These are phyloP conservation scores for Centropus bengalensis DNA, from an alignment of 2,113 vertebrate species.

Conservation along the genomic window DNA sequence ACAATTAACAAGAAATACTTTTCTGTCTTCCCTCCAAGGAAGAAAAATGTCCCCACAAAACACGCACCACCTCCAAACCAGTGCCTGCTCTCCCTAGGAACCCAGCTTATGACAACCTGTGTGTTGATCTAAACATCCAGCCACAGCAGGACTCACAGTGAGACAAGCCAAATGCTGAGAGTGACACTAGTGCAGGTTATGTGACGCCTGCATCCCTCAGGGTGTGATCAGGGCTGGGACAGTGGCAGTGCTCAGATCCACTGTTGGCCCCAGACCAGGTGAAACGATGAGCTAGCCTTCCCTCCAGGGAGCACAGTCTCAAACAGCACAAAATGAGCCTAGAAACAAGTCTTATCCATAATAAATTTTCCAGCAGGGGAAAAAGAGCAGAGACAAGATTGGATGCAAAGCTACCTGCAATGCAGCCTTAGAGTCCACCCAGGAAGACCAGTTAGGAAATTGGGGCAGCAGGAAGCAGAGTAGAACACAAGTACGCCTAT, in stretches of 20 bases:
- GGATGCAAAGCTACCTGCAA: neutral
- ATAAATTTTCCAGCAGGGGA: neutral
- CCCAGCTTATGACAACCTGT: fast-evolving
- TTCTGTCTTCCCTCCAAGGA: neutral
- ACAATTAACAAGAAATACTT: neutral
- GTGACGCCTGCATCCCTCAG: neutral
- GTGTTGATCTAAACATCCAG: neutral
- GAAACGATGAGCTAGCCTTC: neutral
- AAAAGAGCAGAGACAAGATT: neutral
- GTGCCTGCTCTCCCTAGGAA: neutral
- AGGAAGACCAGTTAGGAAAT: neutral
- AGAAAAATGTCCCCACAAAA: neutral
- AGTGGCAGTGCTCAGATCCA: neutral
- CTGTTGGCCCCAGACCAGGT: neutral
- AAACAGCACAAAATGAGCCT: neutral
- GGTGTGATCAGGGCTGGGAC: neutral
- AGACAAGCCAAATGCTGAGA: neutral
- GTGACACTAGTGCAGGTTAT: neutral
- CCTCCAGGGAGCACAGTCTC: neutral
- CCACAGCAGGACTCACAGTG: no score
- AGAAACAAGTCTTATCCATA: neutral
- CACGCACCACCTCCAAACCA: neutral
- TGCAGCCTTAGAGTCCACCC: neutral
- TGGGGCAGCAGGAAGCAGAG: neutral
- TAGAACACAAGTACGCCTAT: neutral